Evolutionary conservation across 1,140 invertebrate species (phyloP).

Genomic region (Patella vulgata): DNA sequence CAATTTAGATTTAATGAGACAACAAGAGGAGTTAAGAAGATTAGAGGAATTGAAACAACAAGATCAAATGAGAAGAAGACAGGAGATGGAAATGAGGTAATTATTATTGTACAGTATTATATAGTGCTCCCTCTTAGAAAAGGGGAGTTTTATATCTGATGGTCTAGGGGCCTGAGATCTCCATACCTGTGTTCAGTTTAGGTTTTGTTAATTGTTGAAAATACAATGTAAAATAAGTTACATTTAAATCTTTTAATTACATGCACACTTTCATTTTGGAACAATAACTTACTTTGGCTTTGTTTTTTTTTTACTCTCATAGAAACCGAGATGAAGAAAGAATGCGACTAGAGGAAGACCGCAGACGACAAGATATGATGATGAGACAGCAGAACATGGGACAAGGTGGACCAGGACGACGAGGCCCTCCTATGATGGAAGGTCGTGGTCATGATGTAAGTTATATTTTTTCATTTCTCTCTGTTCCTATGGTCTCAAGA

Average conservation of each 20-base stretch:
- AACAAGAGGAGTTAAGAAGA: conserved; percentile 62
- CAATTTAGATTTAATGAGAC: conserved; percentile 55
- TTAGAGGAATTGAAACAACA: conserved; percentile 60
- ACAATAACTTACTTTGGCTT: conserved; percentile 3
- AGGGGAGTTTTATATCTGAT: too few relatives aligned
- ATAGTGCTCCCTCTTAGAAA: too few relatives aligned
- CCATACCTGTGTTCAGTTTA: too few relatives aligned
- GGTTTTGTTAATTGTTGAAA: too few relatives aligned
- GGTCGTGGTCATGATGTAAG: too few relatives aligned
- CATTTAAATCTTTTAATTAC: too few relatives aligned
- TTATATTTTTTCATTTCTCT: conserved; percentile 5
- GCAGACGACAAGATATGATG: conserved; percentile 68
- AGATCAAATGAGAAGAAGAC: conserved; percentile 56
- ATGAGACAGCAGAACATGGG: conserved; percentile 63
- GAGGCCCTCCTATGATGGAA: conserved; percentile 1
- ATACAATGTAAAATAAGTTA: too few relatives aligned
- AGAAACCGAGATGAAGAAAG: conserved; percentile 48
- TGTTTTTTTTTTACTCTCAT: conserved; percentile 16
- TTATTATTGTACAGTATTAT: conserved; percentile 1
- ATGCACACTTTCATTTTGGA: too few relatives aligned
- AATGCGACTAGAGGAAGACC: conserved; percentile 83
- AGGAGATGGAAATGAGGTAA: conserved; percentile 61
- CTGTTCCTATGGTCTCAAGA: conserved; percentile 1
- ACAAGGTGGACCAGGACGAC: conserved; percentile 3
- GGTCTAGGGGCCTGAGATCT: too few relatives aligned